Base-by-base conservation (phyloP, 2,797 vertebrate genomes). In the Lacerta viridis region DNA sequence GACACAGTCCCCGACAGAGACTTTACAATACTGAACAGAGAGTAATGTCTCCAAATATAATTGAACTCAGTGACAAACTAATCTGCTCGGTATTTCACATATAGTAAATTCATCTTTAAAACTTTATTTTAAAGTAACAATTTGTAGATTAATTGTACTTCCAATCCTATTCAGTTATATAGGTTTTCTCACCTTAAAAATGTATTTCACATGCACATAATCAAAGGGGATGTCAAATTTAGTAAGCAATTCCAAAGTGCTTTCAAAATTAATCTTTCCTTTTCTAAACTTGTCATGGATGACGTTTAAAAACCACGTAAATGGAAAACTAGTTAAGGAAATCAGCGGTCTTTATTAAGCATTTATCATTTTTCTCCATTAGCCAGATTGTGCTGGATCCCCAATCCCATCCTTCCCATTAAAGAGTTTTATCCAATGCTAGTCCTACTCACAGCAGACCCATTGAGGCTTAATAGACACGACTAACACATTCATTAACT, bases 161-260 rank as follows among this genome's bases (percentile, higher is more conserved):
- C 76, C 68, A 72, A 59, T 71, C 36, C 3, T 29, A 76, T 33
- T 75, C 61, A 82, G 72, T 79, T 61, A n/a, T 66, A 68, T 11
- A 50, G 66, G 50, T 92, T 66, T 93, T 92, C 95, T 97, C 89
- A 97, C 97, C 97, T 95, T 97, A 93, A 97, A 97, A 92, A 97
- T 41, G 75, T 93, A 88, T 88, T 95, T 97, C 83, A 97, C 27
- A 7, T 97, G 97, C 29, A 27, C 0, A 0, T 8, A 68, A 93
- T 93, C 91, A 86, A 95, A 97, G 20, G 3, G 50, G 4, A 97
- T n/a, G 55, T 95, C 50, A 82, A 97, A 88, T 91, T 96, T 96
- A 92, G 93, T 91, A 91, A 97, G 94, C 18, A 97, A 87, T 20
- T 85, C 94, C 75, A 94, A 66, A 39, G 96, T 91, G 80, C 84